phyloP scores from a whole-genome alignment of 1,140 invertebrate genomes.

The Zaprionus ornatus region DNA sequence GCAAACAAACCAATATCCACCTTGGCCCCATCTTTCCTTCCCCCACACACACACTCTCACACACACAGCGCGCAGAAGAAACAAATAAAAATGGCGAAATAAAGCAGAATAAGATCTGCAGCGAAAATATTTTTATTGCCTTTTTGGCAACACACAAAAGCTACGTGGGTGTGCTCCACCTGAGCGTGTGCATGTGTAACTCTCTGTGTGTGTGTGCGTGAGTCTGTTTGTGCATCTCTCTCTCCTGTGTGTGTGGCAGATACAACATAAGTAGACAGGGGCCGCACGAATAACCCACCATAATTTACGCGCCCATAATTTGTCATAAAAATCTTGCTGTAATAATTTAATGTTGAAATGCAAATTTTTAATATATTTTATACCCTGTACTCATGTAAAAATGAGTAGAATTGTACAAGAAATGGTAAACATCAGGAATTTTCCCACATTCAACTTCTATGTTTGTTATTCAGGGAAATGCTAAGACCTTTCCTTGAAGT shows the following conservation, averaged over 20 bases:
- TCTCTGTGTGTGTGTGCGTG: conserved; percentile 16
- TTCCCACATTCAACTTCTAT: not conserved
- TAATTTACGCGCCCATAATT: conserved; percentile 83
- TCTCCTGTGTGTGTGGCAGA: conserved; percentile 17
- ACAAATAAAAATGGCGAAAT: conserved; percentile 82
- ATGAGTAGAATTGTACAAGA: conserved; percentile 32
- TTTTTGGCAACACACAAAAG: conserved; percentile 64
- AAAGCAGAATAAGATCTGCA: conserved; percentile 82
- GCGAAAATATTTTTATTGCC: conserved; percentile 82
- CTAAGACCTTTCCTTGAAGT: not conserved
- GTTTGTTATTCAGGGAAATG: not conserved
- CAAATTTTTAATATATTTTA: conserved; percentile 77
- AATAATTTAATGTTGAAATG: conserved; percentile 83
- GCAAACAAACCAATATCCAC: conserved; percentile 61
- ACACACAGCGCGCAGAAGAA: conserved; percentile 59
- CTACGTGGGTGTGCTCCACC: conserved; percentile 44
- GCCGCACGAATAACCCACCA: conserved; percentile 43
- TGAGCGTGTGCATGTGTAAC: conserved; percentile 14
- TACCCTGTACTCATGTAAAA: conserved; percentile 49
- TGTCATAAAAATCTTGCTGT: conserved; percentile 82
- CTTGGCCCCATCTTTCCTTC: not conserved
- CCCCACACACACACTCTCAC: conserved; percentile 12
- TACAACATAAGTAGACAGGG: conserved; percentile 61
- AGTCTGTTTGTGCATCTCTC: conserved; percentile 49
- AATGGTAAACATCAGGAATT: not conserved